Evolutionary conservation across 1,140 invertebrate genomes (phyloP).

Genomic region (Pseudomyrmex dendroicus): DNA sequence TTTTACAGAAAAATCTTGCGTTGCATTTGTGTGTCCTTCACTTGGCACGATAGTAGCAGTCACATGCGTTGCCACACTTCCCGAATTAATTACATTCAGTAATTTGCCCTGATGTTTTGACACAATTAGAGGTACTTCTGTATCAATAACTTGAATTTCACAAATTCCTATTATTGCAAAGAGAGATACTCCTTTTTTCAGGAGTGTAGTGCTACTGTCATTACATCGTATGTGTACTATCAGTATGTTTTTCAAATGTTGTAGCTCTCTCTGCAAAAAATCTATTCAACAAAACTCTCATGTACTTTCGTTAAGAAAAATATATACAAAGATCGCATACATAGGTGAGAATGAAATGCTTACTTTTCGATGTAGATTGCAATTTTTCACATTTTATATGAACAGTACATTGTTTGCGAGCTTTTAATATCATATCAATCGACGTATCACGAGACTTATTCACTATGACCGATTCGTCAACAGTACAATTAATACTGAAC

Average conservation of each 20-base stretch:
- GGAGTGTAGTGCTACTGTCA: constrained; percentile 58
- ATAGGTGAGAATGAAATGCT: neutral
- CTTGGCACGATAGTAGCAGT: constrained; percentile 57
- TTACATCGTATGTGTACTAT: constrained; percentile 67
- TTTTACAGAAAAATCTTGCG: constrained; percentile 70
- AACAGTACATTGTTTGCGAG: constrained; percentile 46
- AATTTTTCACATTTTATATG: constrained; percentile 58
- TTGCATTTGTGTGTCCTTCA: constrained; percentile 31
- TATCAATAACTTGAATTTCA: constrained; percentile 77
- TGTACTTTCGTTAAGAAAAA: neutral
- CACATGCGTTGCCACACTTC: constrained; percentile 67
- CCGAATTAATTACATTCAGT: constrained; percentile 75
- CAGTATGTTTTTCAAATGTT: constrained; percentile 60
- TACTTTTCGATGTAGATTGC: constrained; percentile 33
- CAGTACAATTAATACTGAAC: constrained; percentile 71
- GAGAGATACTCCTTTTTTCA: constrained; percentile 76
- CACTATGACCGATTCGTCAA: constrained; percentile 2
- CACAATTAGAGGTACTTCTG: constrained; percentile 73
- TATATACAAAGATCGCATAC: constrained; percentile 29
- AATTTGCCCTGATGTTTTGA: constrained; percentile 73
- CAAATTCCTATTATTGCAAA: constrained; percentile 73
- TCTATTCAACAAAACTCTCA: constrained; percentile 25
- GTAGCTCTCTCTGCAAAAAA: constrained; percentile 21
- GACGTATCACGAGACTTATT: neutral
- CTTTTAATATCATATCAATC: constrained; percentile 29